Evolutionary conservation across 2,888 invertebrate genomes (phyloP).

Genomic region (Epirrhoe alternata): DNA sequence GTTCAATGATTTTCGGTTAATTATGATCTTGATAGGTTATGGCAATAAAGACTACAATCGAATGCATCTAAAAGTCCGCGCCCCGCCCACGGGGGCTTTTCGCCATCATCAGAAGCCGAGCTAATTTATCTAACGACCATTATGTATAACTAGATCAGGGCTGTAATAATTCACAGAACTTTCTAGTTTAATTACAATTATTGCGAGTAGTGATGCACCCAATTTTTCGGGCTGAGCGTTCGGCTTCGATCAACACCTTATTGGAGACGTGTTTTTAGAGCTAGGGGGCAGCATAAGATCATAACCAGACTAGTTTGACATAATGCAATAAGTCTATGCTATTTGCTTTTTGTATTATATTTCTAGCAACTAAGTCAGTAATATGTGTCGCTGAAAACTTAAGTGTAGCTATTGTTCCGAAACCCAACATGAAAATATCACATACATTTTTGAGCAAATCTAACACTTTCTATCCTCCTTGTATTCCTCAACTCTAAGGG

Average conservation of each 20-base stretch:
- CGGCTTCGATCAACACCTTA: constrained; percentile 1
- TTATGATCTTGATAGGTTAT: constrained; percentile 5
- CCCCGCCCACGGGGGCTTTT: constrained; percentile 38
- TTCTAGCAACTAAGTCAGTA: too few species aligned
- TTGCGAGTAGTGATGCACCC: constrained; percentile 18
- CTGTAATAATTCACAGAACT: constrained; percentile 50
- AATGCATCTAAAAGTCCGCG: constrained; percentile 15
- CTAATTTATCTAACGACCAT: constrained; percentile 48
- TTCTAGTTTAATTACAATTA: constrained; percentile 48
- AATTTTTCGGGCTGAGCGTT: not conserved
- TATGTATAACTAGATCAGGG: constrained; percentile 52
- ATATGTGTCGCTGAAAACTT: too few species aligned
- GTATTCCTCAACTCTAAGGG: too few species aligned
- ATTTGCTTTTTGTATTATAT: too few species aligned
- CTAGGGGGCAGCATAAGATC: too few species aligned
- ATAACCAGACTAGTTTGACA: too few species aligned
- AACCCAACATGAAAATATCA: too few species aligned
- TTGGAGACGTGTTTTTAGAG: not conserved
- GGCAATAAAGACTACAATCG: constrained; percentile 12
- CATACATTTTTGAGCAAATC: too few species aligned
- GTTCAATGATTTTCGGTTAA: too few species aligned
- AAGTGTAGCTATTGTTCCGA: too few species aligned
- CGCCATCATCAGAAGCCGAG: constrained; percentile 32
- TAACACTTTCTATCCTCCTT: too few species aligned
- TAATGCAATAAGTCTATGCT: too few species aligned